These are phyloP conservation scores for Anastatus disparis DNA, from an alignment of 1,140 invertebrate species.

Conservation along the genomic window DNA sequence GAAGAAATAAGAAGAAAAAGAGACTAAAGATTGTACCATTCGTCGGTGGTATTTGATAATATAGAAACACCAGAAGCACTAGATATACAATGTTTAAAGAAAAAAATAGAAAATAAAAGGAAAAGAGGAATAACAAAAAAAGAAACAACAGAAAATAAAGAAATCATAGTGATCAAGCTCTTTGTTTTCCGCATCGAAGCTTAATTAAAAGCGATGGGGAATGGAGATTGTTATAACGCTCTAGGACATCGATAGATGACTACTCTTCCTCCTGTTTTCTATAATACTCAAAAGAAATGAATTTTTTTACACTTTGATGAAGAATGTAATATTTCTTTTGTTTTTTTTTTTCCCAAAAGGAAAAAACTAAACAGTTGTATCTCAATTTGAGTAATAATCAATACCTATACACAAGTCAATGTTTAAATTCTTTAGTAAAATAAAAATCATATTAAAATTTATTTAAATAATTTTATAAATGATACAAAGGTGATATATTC, in stretches of 20 bases:
- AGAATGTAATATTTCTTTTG: too few species aligned
- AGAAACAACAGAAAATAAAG: not conserved
- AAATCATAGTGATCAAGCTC: not conserved
- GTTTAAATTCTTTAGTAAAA: too few species aligned
- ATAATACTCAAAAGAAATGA: too few species aligned
- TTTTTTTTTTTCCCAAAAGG: too few species aligned
- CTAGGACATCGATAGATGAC: not conserved
- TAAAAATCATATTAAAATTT: too few species aligned
- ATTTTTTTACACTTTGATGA: too few species aligned
- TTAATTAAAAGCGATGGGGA: slow-evolving; percentile 30
- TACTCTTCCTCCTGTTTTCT: not conserved
- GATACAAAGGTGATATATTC: too few species aligned
- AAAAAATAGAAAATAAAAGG: slow-evolving; percentile 5
- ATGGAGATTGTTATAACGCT: slow-evolving; percentile 5
- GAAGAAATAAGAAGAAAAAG: not conserved
- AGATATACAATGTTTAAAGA: not conserved
- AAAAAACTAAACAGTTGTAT: too few species aligned
- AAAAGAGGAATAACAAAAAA: not conserved
- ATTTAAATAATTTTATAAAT: too few species aligned
- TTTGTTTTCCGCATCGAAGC: not conserved
- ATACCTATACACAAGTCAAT: too few species aligned
- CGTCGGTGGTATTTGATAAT: not conserved
- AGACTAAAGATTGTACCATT: too few species aligned
- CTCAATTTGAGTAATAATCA: too few species aligned
- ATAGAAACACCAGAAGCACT: not conserved